These are phyloP conservation scores for Caenorhabditis zanzibari DNA, from an alignment of 2,888 invertebrate species.

Conservation along the genomic window DNA sequence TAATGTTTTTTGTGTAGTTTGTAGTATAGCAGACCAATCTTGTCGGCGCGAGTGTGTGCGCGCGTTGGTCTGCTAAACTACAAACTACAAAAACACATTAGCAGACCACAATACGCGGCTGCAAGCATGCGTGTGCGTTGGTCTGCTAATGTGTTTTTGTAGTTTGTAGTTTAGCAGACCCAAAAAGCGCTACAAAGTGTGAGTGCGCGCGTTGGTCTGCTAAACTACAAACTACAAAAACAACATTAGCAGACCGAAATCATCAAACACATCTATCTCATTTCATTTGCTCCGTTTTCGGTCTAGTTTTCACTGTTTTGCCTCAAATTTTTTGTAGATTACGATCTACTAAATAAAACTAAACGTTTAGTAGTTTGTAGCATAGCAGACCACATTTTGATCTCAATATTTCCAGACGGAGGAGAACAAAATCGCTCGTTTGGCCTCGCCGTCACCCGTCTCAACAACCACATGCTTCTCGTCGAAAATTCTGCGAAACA, in stretches of 20 bases:
- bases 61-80: not conserved
- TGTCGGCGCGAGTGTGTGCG: not conserved
- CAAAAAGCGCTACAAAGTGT: no score
- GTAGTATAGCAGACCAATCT: not conserved
- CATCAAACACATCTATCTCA: no score
- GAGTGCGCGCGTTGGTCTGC: not conserved
- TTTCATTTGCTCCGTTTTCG: no score
- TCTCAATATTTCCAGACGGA: slow-evolving; percentile 66
- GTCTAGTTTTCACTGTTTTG: no score
- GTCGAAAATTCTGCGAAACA: slow-evolving; percentile 90
- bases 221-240: no score
- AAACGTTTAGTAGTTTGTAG: not conserved
- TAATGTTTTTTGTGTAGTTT: not conserved
- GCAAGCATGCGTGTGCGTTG: not conserved
- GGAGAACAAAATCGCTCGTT: slow-evolving; percentile 76
- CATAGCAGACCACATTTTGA: not conserved
- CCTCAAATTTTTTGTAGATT: no score
- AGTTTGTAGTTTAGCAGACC: not conserved
- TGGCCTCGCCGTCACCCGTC: slow-evolving; percentile 78
- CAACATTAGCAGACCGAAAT: not conserved
- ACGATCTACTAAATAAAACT: no score
- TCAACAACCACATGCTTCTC: slow-evolving; percentile 77
- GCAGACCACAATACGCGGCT: slow-evolving; percentile 1
- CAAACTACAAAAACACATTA: not conserved
- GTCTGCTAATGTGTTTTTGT: not conserved